These are phyloP conservation scores for Alligator mississippiensis DNA, from an alignment of 2,113 vertebrate species.

Conservation along the genomic window DNA sequence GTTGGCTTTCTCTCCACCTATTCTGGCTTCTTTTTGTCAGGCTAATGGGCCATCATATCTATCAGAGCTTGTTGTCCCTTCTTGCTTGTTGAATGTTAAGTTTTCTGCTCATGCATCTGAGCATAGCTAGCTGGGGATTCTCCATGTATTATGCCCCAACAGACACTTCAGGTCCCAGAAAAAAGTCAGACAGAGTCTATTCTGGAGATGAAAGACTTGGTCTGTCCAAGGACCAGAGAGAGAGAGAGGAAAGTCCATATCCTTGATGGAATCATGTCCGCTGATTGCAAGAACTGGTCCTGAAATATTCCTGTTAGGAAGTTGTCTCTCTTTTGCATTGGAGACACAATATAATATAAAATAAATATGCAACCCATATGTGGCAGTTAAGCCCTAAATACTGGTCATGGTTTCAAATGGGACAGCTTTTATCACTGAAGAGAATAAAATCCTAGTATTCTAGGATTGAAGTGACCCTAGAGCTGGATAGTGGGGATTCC, in stretches of 20 bases:
- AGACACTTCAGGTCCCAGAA: background rate
- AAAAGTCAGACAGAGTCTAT: background rate
- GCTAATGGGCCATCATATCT: background rate
- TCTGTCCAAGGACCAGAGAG: background rate
- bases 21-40: background rate
- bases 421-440: background rate
- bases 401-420: background rate
- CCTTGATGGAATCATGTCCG: background rate
- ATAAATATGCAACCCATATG: background rate
- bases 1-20: background rate
- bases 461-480: background rate
- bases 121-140: background rate
- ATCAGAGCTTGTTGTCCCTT: background rate
- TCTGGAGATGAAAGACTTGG: background rate
- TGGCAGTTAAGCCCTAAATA: background rate
- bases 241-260: background rate
- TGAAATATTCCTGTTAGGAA: background rate
- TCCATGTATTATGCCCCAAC: background rate
- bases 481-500: slow-evolving; percentile 20
- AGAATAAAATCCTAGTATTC: slow-evolving; percentile 3
- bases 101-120: background rate
- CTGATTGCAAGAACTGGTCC: slow-evolving; percentile 30
- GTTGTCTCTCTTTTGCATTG: background rate
- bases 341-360: background rate
- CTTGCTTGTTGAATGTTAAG: background rate